phyloP scores from a whole-genome alignment of 2,888 invertebrate species.

The Dione vanillae region DNA sequence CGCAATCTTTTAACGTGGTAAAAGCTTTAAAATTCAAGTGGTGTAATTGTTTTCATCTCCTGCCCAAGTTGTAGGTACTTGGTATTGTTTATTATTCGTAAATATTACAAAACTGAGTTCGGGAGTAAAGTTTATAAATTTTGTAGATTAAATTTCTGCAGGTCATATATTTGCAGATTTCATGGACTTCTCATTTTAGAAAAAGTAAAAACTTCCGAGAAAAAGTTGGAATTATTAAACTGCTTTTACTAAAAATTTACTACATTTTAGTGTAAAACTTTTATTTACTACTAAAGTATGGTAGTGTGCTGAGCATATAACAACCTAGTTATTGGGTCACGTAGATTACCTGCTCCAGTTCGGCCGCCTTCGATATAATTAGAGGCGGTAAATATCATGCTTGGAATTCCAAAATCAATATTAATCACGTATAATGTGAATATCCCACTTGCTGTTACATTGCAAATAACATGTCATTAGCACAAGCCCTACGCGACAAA shows the following conservation, averaged over 20 bases:
- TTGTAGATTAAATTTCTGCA: too few relatives aligned
- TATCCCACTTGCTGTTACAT: not conserved
- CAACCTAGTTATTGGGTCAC: slow-evolving; percentile 27
- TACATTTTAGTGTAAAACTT: not conserved
- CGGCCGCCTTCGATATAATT: slow-evolving; percentile 22
- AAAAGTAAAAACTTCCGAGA: too few relatives aligned
- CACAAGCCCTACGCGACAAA: not conserved
- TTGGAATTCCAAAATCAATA: slow-evolving; percentile 23
- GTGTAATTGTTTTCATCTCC: not conserved
- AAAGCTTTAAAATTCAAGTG: not conserved
- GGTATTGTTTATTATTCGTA: not conserved
- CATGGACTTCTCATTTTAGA: too few relatives aligned
- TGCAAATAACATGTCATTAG: not conserved
- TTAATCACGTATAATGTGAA: slow-evolving; percentile 12
- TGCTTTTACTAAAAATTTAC: not conserved
- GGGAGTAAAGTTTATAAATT: not conserved
- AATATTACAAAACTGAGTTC: not conserved
- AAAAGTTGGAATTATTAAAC: too few relatives aligned
- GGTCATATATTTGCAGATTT: too few relatives aligned
- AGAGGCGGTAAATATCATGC: slow-evolving; percentile 26
- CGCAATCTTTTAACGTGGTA: slow-evolving; percentile 8
- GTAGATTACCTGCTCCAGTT: slow-evolving; percentile 23
- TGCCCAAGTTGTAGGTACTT: not conserved
- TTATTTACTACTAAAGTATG: not conserved
- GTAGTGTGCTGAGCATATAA: slow-evolving; percentile 1